A percentile compares a stretch with the other conserved stretches of the same genome.
These are phyloP conservation scores for Epinephelus lanceolatus DNA, from an alignment of 2,113 vertebrate genomes.

Conservation along the genomic window DNA sequence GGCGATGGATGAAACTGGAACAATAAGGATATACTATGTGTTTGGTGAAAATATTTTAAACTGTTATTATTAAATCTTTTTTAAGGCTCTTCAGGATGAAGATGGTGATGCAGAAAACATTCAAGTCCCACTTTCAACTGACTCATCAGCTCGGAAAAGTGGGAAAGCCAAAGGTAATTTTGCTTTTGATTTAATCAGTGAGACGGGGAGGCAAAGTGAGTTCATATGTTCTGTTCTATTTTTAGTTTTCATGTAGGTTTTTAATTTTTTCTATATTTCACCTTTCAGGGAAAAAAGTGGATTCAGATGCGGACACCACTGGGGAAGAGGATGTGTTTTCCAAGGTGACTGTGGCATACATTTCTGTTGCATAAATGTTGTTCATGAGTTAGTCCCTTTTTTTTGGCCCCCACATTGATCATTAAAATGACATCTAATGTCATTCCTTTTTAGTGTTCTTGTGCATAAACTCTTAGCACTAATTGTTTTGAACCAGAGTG, in stretches of 20 bases:
- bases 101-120: slow-evolving; percentile 95
- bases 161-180: slow-evolving; percentile 93
- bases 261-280: neutral
- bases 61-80: slow-evolving; percentile 24
- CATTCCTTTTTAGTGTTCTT: neutral
- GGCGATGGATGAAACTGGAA: neutral
- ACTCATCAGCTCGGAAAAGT: slow-evolving; percentile 89
- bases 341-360: slow-evolving; percentile 86
- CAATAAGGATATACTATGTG: neutral
- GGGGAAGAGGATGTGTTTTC: slow-evolving; percentile 90
- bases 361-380: slow-evolving; percentile 11
- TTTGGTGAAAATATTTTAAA: neutral
- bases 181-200: neutral
- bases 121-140: slow-evolving; percentile 87
- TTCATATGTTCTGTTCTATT: neutral
- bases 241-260: neutral
- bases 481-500: neutral
- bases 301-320: slow-evolving; percentile 89
- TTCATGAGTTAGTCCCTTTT: neutral
- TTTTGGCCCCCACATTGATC: neutral
- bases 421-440: neutral
- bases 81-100: slow-evolving; percentile 96
- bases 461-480: neutral
- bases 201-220: too few relatives aligned
- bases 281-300: slow-evolving; percentile 89